A percentile compares a stretch with the other conserved stretches of the same genome.
Evolutionary conservation across 1,140 invertebrate genomes (phyloP).

Genomic region (Propsilocerus akamusi): DNA sequence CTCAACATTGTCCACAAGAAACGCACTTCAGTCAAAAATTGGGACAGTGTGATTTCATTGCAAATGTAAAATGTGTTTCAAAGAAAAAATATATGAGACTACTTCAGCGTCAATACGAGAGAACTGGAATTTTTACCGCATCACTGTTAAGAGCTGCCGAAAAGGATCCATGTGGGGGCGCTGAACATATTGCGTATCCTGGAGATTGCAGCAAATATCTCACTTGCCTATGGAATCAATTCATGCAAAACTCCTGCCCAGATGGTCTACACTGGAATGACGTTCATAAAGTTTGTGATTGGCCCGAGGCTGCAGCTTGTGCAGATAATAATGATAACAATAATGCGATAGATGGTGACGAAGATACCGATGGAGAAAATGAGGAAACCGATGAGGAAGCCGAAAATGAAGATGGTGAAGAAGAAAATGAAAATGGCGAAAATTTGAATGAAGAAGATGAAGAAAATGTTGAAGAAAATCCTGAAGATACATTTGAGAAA

Average conservation of each 20-base stretch:
- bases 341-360: not conserved
- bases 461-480: constrained; percentile 5
- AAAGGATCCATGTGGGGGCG: constrained; percentile 37
- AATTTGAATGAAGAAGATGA: not conserved
- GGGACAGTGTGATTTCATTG: constrained; percentile 41
- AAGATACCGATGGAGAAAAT: not conserved
- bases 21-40: constrained; percentile 42
- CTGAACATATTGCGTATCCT: constrained; percentile 37
- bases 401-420: not conserved
- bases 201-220: constrained; percentile 54
- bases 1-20: constrained; percentile 46
- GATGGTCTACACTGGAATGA: constrained; percentile 56
- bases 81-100: constrained; percentile 12
- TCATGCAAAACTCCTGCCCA: constrained; percentile 10
- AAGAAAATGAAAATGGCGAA: constrained; percentile 7
- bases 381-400: not conserved
- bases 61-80: constrained; percentile 20
- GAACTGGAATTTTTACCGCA: not conserved
- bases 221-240: constrained; percentile 59
- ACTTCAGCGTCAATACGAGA: constrained; percentile 12
- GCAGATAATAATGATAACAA: constrained; percentile 8
- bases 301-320: constrained; percentile 55
- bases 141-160: constrained; percentile 12
- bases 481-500: constrained; percentile 9
- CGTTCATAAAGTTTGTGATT: constrained; percentile 47